These are phyloP conservation scores for Drosophila monieri DNA, from an alignment of 2,888 invertebrate genomes.

Conservation along the genomic window DNA sequence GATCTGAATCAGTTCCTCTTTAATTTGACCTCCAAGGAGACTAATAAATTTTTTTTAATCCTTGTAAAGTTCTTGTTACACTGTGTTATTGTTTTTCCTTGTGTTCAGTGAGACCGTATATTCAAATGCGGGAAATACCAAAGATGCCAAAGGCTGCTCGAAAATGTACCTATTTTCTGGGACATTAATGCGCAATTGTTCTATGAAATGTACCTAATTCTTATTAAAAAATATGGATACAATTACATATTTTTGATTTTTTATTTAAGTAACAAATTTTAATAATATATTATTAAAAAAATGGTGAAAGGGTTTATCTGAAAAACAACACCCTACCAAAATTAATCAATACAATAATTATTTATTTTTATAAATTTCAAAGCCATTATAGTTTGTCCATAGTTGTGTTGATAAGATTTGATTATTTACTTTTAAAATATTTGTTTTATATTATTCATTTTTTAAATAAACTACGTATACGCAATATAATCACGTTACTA, in stretches of 20 bases:
- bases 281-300: too few relatives aligned
- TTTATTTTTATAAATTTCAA: background rate
- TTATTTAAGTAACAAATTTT: too few relatives aligned
- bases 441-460: background rate
- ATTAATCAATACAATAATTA: background rate
- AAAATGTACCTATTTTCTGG: slow-evolving; percentile 12
- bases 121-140: background rate
- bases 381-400: background rate
- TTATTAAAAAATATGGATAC: background rate
- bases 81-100: slow-evolving; percentile 32
- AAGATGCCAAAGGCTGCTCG: background rate
- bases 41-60: background rate
- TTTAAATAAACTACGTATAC: background rate
- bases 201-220: background rate
- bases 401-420: background rate
- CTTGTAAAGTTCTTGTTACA: background rate
- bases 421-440: background rate
- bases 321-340: too few relatives aligned
- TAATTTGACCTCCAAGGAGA: background rate
- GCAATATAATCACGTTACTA: background rate
- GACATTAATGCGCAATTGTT: background rate
- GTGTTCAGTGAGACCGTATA: slow-evolving; percentile 4
- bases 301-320: too few relatives aligned
- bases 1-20: background rate
- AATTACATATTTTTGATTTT: too few relatives aligned